Conservation (phyloP, 2,797 vertebrate species). For the Galagoides demidoff region DNA sequence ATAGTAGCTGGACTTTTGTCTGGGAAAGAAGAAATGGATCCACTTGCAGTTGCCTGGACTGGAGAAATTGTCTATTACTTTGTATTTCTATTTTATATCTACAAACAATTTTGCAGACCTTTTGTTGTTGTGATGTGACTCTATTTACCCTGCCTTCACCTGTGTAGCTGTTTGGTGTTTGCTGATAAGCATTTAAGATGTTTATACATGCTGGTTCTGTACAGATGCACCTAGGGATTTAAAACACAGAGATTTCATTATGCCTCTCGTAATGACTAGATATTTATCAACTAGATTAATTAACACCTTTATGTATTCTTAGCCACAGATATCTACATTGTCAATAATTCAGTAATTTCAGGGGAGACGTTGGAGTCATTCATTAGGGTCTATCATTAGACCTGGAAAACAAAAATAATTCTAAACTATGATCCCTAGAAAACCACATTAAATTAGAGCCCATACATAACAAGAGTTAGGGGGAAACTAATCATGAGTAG, state of each 20-base stretch:
- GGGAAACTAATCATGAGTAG: neutral
- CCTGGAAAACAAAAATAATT: constrained; percentile 74
- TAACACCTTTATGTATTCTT: constrained; percentile 60
- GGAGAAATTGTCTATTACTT: neutral
- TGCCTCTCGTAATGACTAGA: constrained; percentile 8
- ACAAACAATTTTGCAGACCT: neutral
- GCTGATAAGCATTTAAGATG: neutral
- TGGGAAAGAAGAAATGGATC: neutral
- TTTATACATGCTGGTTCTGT: constrained; percentile 36
- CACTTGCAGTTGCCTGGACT: neutral
- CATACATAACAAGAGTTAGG: neutral
- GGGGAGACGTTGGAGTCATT: constrained; percentile 58
- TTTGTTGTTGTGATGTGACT: neutral
- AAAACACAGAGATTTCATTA: constrained; percentile 54
- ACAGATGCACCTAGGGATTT: constrained; percentile 28
- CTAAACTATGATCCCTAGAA: constrained; percentile 70
- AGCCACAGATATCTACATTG: constrained; percentile 41
- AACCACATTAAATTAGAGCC: constrained; percentile 63
- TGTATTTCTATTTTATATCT: neutral
- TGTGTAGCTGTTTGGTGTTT: constrained; percentile 8
- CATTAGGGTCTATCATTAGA: constrained; percentile 53
- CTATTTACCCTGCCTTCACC: neutral
- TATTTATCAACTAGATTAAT: constrained; percentile 66
- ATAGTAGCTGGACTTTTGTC: neutral
- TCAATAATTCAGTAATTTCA: constrained; percentile 68